Base-by-base conservation (phyloP, 1,140 invertebrate species). In the Coelopa frigida region DNA sequence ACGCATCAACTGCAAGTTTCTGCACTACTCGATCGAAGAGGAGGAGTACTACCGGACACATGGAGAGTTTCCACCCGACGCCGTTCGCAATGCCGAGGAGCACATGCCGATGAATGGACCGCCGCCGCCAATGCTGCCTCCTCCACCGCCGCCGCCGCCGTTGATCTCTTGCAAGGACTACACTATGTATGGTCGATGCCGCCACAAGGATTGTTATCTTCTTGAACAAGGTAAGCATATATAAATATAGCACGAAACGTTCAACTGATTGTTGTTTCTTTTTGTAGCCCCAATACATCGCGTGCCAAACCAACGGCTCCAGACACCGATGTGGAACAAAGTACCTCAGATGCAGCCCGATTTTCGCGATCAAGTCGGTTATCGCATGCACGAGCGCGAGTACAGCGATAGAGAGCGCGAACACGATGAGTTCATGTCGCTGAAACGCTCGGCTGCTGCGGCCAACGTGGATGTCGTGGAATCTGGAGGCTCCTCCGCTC, bases 1-100 rank as follows among this genome's bases (percentile, higher is more conserved):
- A 14, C 73, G 82, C 55, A 69, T 74, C 0, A 78, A 78, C 35
- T 78, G 76, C 56, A 71, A 68, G 67, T 71, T 89, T 64, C 73
- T 89, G 22, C 87, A 91, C 61, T 86, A 85, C 57, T 79, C 82
- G 0, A 70, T 80, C 24, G 83, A 83, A 53, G 86, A 89, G 55
- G 85, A 87, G 59, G 81, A 87, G 38, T 78, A 82, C 58, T 89
- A 84, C 59, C 76, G 81, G 42, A 68, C 72, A 5, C 83, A 77
- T 3, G 84, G 84, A 0, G 76, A 81, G 53, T 67, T 87, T 46
- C 83, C 82, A 4, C 61, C 72, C n/a, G 75, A 81, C n/a, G 31
- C 17, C 3, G 3, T n/a, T n/a, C n/a, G n/a, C n/a, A n/a, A n/a
- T n/a, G n/a, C 31, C 31, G 31, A 33, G 17, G 37, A 39, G n/a